Percentiles rank a stretch among this genome's conserved stretches.
These are phyloP conservation scores for Dasyprocta punctata DNA, from an alignment of 2,113 vertebrate genomes.

Conservation along the genomic window DNA sequence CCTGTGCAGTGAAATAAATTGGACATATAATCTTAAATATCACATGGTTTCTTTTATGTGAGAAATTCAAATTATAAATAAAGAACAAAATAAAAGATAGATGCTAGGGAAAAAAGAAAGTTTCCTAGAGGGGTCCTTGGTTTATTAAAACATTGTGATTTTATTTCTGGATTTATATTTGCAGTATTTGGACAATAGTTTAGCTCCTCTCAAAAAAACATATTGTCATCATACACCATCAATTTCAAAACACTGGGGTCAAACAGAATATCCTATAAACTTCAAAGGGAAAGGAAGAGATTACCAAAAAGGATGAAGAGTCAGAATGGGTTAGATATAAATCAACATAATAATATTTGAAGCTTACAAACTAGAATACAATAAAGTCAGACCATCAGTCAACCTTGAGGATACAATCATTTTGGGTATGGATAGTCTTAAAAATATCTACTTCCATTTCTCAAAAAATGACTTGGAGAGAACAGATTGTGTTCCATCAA, in stretches of 20 bases:
- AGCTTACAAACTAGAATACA: background rate
- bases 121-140: too few species aligned
- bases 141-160: too few species aligned
- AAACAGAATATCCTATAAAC: background rate
- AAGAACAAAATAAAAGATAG: too few species aligned
- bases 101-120: too few species aligned
- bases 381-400: background rate
- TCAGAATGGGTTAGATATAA: background rate
- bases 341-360: background rate
- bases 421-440: background rate
- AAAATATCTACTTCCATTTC: background rate
- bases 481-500: background rate
- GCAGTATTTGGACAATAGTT: too few species aligned
- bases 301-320: background rate
- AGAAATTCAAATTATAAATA: too few species aligned
- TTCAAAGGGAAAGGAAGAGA: background rate
- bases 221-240: background rate
- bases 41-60: too few species aligned
- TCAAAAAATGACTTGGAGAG: background rate
- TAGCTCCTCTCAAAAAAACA: background rate
- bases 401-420: background rate
- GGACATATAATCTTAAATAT: too few species aligned
- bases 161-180: too few species aligned
- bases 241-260: background rate
- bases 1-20: too few species aligned